Conservation (phyloP, 2,797 vertebrate species). For the Etheostoma nigrum region DNA sequence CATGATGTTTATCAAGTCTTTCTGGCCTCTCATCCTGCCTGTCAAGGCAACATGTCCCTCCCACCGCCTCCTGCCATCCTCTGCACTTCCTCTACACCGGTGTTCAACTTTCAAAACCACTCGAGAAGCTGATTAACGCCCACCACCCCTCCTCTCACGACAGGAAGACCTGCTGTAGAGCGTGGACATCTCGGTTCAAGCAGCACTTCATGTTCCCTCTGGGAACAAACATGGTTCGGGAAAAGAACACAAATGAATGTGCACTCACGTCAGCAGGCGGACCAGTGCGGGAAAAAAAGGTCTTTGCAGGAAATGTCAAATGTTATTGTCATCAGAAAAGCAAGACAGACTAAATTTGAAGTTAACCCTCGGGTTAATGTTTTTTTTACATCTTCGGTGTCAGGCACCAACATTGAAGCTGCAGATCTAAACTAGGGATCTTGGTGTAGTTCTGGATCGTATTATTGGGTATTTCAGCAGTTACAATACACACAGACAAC, state of each 20-base stretch:
- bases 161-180: constrained; percentile 39
- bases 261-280: constrained; percentile 2
- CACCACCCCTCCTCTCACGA: not conserved
- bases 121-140: constrained; percentile 3
- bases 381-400: no score
- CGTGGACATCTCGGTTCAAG: not conserved
- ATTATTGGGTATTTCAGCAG: not conserved
- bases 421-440: not conserved
- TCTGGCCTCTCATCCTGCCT: constrained; percentile 25
- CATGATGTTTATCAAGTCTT: constrained; percentile 29
- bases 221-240: constrained; percentile 13
- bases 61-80: not conserved
- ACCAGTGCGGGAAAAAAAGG: constrained; percentile 15
- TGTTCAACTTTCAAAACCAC: constrained; percentile 14
- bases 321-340: constrained; percentile 17
- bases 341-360: not conserved
- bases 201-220: constrained; percentile 23
- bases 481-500: not conserved
- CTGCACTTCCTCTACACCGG: constrained; percentile 17
- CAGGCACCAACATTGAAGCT: not conserved
- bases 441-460: not conserved
- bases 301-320: constrained; percentile 30
- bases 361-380: not conserved
- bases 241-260: not conserved
- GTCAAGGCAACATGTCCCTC: not conserved